A percentile compares a stretch with the other conserved stretches of the same genome.
phyloP scores from a whole-genome alignment of 37 sponge, comb jelly and placozoan species.

The Dysidea cf. avara region DNA sequence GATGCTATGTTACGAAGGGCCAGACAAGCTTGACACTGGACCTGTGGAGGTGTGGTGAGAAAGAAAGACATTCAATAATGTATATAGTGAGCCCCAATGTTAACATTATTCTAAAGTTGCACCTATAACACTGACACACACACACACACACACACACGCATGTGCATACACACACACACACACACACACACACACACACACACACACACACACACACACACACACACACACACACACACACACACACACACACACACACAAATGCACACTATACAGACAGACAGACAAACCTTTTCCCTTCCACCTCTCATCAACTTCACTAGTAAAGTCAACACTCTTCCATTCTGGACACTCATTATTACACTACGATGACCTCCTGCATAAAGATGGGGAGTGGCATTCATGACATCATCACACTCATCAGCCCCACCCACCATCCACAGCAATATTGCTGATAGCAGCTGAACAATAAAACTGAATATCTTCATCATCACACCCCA shows the following conservation, averaged over 20 bases:
- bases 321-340: neutral
- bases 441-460: conserved; percentile 88
- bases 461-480: conserved; percentile 90
- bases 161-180: conserved; percentile 28
- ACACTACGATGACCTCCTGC: neutral
- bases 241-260: conserved; percentile 11
- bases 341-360: neutral
- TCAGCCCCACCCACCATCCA: conserved; percentile 73
- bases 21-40: conserved; percentile 69
- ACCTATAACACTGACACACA: neutral
- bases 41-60: conserved; percentile 17
- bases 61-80: neutral
- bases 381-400: neutral
- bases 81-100: neutral
- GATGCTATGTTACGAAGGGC: conserved; percentile 69
- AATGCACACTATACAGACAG: neutral
- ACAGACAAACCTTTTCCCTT: neutral
- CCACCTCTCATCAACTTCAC: neutral
- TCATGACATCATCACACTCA: too few relatives aligned
- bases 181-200: too few relatives aligned
- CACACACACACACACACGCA: conserved; percentile 3
- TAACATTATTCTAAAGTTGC: neutral
- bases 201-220: too few relatives aligned
- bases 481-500: conserved; percentile 62
- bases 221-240: too few relatives aligned